Percentiles rank a stretch among this genome's conserved stretches.
These are phyloP conservation scores for Rhyacophila evoluta DNA, from an alignment of 2,888 invertebrate species.

Conservation along the genomic window DNA sequence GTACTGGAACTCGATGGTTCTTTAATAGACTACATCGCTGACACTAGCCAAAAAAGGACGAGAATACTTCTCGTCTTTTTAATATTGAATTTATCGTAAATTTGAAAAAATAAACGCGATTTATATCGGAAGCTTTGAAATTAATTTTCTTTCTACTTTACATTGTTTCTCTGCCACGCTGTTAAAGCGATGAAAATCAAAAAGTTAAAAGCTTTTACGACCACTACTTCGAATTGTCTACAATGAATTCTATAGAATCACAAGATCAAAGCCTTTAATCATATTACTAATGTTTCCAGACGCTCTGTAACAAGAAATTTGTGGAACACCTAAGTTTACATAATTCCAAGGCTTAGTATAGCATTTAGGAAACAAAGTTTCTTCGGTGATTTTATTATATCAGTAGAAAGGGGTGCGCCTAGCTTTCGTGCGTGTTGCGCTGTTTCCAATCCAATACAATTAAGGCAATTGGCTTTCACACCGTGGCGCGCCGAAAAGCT, in stretches of 20 bases:
- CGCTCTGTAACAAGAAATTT: not conserved
- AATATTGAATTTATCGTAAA: no score
- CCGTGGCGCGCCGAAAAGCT: not conserved
- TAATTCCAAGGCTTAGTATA: not conserved
- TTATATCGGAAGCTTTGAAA: no score
- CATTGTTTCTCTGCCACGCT: no score
- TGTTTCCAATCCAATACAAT: constrained; percentile 8
- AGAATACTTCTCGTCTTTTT: no score
- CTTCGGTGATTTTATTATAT: constrained; percentile 1
- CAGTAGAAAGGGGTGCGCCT: not conserved
- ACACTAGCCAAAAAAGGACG: no score
- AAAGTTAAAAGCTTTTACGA: no score
- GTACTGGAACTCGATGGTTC: no score
- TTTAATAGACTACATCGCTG: no score
- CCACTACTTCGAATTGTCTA: no score
- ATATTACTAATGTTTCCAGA: not conserved
- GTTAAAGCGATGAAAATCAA: no score
- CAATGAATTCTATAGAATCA: not conserved
- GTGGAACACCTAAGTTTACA: not conserved
- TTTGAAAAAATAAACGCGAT: no score
- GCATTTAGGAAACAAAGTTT: constrained; percentile 13
- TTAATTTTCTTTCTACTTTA: no score
- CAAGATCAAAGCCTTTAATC: not conserved
- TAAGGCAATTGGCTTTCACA: not conserved
- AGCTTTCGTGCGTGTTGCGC: not conserved